Percentiles rank a stretch among this genome's conserved stretches.
Conservation (phyloP, 2,113 vertebrate species). For the Taxidea taxus region DNA sequence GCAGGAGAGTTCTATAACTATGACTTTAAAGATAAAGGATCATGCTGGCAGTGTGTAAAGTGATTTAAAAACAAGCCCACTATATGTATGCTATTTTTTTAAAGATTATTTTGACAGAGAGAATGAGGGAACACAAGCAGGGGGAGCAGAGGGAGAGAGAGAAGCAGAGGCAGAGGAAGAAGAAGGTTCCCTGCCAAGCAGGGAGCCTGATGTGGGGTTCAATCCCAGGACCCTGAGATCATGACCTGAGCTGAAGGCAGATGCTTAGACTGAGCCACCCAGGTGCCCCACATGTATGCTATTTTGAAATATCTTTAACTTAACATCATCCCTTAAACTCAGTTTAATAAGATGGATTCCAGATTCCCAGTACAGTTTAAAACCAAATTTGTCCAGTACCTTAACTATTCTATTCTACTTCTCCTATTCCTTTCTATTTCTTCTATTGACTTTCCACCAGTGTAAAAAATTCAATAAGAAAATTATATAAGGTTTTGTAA, state of each 20-base stretch:
- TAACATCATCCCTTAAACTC: background rate
- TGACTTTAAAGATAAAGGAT: background rate
- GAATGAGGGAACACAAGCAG: too few species aligned
- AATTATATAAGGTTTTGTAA: constrained; percentile 31
- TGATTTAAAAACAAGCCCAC: background rate
- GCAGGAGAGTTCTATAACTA: background rate
- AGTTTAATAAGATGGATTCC: constrained; percentile 21
- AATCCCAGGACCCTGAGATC: too few species aligned
- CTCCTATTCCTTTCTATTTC: background rate
- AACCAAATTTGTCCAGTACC: background rate
- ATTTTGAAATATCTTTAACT: constrained; percentile 33
- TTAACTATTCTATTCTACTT: background rate
- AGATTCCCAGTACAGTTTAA: background rate
- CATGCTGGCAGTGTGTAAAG: background rate
- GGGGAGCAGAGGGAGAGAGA: too few species aligned
- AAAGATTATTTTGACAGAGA: too few species aligned
- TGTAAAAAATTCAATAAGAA: background rate
- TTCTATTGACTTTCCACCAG: background rate
- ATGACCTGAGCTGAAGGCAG: too few species aligned
- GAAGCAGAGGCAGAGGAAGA: too few species aligned
- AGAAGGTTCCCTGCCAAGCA: too few species aligned
- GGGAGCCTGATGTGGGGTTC: too few species aligned
- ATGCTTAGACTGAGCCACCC: too few species aligned
- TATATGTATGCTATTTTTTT: background rate
- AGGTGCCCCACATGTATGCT: background rate